Percentiles rank a stretch among this genome's conserved stretches.
Conservation (phyloP, 2,113 vertebrate genomes). For the Rana temporaria region DNA sequence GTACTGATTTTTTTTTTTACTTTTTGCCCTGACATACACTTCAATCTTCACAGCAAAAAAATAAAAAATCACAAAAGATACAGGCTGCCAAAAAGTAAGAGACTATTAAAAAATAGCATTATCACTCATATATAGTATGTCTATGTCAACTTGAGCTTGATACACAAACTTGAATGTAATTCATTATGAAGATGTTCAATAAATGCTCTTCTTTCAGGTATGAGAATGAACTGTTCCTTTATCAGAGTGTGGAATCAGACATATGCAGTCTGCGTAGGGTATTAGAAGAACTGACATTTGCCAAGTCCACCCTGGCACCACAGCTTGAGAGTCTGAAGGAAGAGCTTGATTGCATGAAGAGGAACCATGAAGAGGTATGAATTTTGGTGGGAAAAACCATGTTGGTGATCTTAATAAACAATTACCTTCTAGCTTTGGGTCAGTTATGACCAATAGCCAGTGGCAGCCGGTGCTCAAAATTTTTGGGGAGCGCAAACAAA, state of each 20-base stretch:
- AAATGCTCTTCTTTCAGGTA: slow-evolving; percentile 67
- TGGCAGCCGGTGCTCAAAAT: too few relatives aligned
- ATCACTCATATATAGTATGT: too few relatives aligned
- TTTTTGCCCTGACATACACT: too few relatives aligned
- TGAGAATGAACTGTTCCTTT: slow-evolving; percentile 84
- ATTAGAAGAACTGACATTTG: slow-evolving; percentile 72
- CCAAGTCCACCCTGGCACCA: slow-evolving; percentile 77
- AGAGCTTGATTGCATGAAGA: slow-evolving; percentile 71
- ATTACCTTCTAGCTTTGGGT: too few relatives aligned
- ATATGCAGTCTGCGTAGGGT: slow-evolving; percentile 73
- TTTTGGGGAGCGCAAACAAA: too few relatives aligned
- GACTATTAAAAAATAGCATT: not conserved
- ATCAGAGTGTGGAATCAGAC: slow-evolving; percentile 86
- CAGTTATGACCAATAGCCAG: too few relatives aligned
- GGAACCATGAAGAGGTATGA: slow-evolving; percentile 70
- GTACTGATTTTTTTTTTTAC: too few relatives aligned
- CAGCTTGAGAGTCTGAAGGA: slow-evolving; percentile 70
- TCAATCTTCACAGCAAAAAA: not conserved
- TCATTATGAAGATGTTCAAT: not conserved
- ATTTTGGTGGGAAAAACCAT: too few relatives aligned
- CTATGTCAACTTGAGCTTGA: not conserved
- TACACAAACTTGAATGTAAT: too few relatives aligned
- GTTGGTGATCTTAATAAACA: too few relatives aligned
- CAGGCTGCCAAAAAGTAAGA: not conserved
- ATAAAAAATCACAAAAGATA: not conserved